These are phyloP conservation scores for Ametastegia equiseti DNA, from an alignment of 2,888 invertebrate species.

Conservation along the genomic window DNA sequence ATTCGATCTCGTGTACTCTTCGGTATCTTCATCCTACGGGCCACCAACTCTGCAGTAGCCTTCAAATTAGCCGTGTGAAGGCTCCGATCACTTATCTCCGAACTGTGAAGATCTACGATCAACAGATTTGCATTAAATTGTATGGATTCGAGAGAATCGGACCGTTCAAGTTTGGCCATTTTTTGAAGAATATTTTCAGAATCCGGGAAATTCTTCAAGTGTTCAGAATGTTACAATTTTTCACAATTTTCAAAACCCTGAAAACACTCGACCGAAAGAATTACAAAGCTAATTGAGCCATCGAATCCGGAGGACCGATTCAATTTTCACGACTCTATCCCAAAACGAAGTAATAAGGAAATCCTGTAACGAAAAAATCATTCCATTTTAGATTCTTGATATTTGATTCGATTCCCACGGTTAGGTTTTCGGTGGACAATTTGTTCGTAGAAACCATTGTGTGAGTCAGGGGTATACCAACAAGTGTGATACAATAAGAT, in stretches of 20 bases:
- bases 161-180: no score
- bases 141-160: no score
- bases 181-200: no score
- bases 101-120: neutral
- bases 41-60: slow-evolving; percentile 29
- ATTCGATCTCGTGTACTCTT: slow-evolving; percentile 37
- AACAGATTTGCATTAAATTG: slow-evolving; percentile 13
- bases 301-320: no score
- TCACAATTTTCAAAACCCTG: no score
- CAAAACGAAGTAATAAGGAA: neutral
- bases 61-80: slow-evolving; percentile 37
- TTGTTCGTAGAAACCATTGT: neutral
- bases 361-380: neutral
- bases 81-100: slow-evolving; percentile 1
- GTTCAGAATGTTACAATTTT: no score
- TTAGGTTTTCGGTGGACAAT: neutral
- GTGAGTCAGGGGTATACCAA: no score
- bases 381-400: neutral
- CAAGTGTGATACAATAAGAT: neutral
- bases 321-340: no score
- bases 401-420: slow-evolving; percentile 2
- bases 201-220: no score
- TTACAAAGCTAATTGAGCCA: no score
- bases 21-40: slow-evolving; percentile 9
- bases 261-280: no score